phyloP scores from a whole-genome alignment of 2,888 invertebrate genomes.

The Eupithecia centaureata region DNA sequence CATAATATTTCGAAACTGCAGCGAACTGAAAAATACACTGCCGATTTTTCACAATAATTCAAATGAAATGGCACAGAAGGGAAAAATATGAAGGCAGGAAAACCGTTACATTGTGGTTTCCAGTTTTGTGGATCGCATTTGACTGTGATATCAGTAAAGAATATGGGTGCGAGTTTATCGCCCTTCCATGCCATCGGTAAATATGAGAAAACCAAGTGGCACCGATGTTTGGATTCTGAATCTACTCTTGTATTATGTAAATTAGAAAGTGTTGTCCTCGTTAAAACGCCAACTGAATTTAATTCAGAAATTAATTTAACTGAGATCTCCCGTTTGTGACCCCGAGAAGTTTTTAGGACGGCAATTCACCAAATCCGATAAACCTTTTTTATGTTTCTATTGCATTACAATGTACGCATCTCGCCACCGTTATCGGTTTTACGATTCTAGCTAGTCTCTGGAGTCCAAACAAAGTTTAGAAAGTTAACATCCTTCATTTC shows the following conservation, averaged over 20 bases:
- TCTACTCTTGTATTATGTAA: constrained; percentile 40
- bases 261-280: constrained; percentile 33
- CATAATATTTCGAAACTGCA: constrained; percentile 23
- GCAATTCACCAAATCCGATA: constrained; percentile 26
- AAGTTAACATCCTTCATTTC: constrained; percentile 31
- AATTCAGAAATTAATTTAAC: constrained; percentile 37
- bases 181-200: constrained; percentile 23
- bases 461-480: constrained; percentile 22
- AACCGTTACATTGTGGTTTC: constrained; percentile 34
- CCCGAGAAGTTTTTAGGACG: constrained; percentile 20
- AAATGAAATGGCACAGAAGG: constrained; percentile 28
- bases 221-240: constrained; percentile 31
- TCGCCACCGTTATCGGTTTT: constrained; percentile 19
- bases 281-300: constrained; percentile 25
- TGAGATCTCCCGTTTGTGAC: constrained; percentile 27
- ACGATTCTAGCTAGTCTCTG: constrained; percentile 24
- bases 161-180: constrained; percentile 31
- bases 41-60: constrained; percentile 33
- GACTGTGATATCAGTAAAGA: constrained; percentile 29
- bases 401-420: constrained; percentile 23
- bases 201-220: constrained; percentile 24
- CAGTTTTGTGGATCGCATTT: constrained; percentile 30
- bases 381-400: constrained; percentile 26
- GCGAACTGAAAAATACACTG: constrained; percentile 28
- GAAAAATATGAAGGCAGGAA: constrained; percentile 33